Percentiles rank a stretch among this genome's conserved stretches.
phyloP scores from a whole-genome alignment of 2,113 vertebrate species.

The Micronycteris hirsuta region DNA sequence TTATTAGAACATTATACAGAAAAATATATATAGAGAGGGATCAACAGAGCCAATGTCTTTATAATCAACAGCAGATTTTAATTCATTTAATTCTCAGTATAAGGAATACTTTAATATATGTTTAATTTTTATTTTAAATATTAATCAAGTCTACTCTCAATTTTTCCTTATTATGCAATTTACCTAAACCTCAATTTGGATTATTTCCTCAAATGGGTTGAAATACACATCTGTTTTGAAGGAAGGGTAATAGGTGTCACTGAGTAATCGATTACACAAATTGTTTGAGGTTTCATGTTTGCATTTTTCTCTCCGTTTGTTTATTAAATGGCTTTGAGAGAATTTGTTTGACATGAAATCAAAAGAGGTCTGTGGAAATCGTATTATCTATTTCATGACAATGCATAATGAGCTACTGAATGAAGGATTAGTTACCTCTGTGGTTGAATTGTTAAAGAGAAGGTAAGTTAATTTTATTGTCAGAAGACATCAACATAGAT shows the following conservation, averaged over 20 bases:
- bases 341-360: conserved; percentile 71
- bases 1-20: background rate
- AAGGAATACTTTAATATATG: background rate
- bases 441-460: conserved; percentile 48
- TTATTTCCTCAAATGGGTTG: background rate
- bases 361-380: conserved; percentile 55
- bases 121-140: conserved; percentile 33
- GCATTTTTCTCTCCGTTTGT: conserved; percentile 65
- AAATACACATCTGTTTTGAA: conserved; percentile 2
- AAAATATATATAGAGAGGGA: background rate
- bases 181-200: background rate
- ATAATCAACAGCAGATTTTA: background rate
- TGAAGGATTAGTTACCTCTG: conserved; percentile 64
- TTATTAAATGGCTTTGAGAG: conserved; percentile 68
- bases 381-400: conserved; percentile 70
- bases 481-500: background rate
- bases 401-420: conserved; percentile 68
- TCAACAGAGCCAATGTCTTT: background rate
- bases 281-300: conserved; percentile 60
- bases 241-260: conserved; percentile 35
- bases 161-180: background rate
- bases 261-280: conserved; percentile 66
- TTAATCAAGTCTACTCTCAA: background rate
- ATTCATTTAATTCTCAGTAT: background rate
- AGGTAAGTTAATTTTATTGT: conserved; percentile 44